Conservation (phyloP, 2,888 invertebrate genomes). For the Drosophila anceps region DNA sequence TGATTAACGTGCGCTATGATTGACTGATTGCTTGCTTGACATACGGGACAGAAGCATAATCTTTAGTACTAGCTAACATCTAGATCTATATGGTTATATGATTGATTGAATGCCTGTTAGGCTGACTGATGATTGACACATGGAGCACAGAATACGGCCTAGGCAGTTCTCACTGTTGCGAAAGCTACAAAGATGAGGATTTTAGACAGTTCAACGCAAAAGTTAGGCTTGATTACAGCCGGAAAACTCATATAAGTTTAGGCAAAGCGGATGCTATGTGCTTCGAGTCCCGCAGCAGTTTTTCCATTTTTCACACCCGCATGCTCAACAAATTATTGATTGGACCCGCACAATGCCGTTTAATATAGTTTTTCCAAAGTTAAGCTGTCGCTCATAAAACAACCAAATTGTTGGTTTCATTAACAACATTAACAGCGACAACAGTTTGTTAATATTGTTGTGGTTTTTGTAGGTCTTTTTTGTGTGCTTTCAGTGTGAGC, state of each 20-base stretch:
- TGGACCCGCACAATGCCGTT: not conserved
- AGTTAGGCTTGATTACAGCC: too few species aligned
- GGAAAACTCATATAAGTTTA: not conserved
- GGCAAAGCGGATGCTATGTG: not conserved
- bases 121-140: too few species aligned
- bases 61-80: too few species aligned
- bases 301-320: not conserved
- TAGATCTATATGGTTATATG: too few species aligned
- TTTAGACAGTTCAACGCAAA: too few species aligned
- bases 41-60: too few species aligned
- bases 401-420: conserved; percentile 35
- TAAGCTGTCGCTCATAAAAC: not conserved
- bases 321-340: conserved; percentile 1
- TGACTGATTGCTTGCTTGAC: not conserved
- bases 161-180: too few species aligned
- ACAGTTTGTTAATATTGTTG: conserved; percentile 27
- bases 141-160: too few species aligned
- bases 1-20: not conserved
- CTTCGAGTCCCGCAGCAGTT: not conserved
- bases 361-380: not conserved
- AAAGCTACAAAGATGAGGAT: too few species aligned
- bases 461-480: conserved; percentile 7
- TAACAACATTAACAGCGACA: conserved; percentile 39
- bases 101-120: not conserved
- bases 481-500: conserved; percentile 38